Conservation (phyloP, 2,797 vertebrate genomes). For the Sebastes iracundus region DNA sequence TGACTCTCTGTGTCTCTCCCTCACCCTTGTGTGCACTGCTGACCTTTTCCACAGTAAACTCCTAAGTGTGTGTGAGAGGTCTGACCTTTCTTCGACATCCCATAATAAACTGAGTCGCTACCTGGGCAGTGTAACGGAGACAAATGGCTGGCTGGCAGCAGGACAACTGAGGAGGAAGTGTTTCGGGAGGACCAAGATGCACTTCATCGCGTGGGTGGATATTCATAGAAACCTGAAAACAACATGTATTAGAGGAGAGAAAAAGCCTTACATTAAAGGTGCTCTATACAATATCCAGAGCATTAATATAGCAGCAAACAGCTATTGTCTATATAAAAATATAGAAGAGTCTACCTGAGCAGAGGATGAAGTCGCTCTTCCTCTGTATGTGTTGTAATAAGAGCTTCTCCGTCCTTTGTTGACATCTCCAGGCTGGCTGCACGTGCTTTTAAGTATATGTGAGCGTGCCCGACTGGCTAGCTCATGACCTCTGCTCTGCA, state of each 20-base stretch:
- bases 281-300: too few species aligned
- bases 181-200: not conserved
- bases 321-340: too few species aligned
- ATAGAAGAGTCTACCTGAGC: too few species aligned
- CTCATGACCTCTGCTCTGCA: too few species aligned
- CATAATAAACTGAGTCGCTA: slow-evolving; percentile 27
- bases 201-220: not conserved
- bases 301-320: too few species aligned
- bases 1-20: not conserved
- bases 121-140: slow-evolving; percentile 21
- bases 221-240: not conserved
- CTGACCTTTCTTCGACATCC: slow-evolving; percentile 51
- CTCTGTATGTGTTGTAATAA: too few species aligned
- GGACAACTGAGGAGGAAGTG: not conserved
- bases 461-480: too few species aligned
- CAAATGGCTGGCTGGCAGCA: slow-evolving; percentile 16
- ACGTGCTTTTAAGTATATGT: too few species aligned
- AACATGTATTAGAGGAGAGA: not conserved
- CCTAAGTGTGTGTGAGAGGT: slow-evolving; percentile 41
- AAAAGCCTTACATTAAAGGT: not conserved
- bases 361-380: too few species aligned
- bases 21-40: not conserved
- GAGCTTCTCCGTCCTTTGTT: too few species aligned
- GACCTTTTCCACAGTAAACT: slow-evolving; percentile 46
- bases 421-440: too few species aligned